Percentiles rank a stretch among this genome's conserved stretches.
Conservation (phyloP, 2,113 vertebrate genomes). For the Tautogolabrus adspersus region DNA sequence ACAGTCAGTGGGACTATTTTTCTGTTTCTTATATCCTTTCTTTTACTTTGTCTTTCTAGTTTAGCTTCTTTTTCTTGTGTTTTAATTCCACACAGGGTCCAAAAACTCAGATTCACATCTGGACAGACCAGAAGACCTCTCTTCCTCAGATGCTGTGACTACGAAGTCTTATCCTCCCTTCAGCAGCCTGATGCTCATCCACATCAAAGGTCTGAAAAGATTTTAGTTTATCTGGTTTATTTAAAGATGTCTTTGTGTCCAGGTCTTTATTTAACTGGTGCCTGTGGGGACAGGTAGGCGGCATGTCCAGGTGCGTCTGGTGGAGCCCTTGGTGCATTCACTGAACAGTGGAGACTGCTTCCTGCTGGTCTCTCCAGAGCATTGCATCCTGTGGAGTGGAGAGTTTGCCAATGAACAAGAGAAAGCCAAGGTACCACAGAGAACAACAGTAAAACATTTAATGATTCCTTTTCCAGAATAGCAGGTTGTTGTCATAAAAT, state of each 20-base stretch:
- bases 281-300: slow-evolving; percentile 75
- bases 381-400: slow-evolving; percentile 84
- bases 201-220: slow-evolving; percentile 82
- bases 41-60: background rate
- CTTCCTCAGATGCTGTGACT: slow-evolving; percentile 34
- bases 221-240: background rate
- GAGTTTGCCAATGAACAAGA: slow-evolving; percentile 81
- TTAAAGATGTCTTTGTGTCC: background rate
- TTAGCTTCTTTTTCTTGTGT: background rate
- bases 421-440: slow-evolving; percentile 79
- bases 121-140: slow-evolving; percentile 50
- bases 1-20: slow-evolving; percentile 66
- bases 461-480: background rate
- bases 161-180: slow-evolving; percentile 67
- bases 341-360: slow-evolving; percentile 88
- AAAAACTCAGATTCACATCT: slow-evolving; percentile 72
- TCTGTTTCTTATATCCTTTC: background rate
- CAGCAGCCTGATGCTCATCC: slow-evolving; percentile 83
- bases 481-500: background rate
- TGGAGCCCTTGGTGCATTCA: slow-evolving; percentile 74
- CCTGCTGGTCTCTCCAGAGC: slow-evolving; percentile 79
- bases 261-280: slow-evolving; percentile 4
- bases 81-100: slow-evolving; percentile 57
- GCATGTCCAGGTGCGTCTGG: slow-evolving; percentile 84
- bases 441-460: background rate